Base-by-base conservation (phyloP, 2,797 vertebrate species). In the Macropodus opercularis region DNA sequence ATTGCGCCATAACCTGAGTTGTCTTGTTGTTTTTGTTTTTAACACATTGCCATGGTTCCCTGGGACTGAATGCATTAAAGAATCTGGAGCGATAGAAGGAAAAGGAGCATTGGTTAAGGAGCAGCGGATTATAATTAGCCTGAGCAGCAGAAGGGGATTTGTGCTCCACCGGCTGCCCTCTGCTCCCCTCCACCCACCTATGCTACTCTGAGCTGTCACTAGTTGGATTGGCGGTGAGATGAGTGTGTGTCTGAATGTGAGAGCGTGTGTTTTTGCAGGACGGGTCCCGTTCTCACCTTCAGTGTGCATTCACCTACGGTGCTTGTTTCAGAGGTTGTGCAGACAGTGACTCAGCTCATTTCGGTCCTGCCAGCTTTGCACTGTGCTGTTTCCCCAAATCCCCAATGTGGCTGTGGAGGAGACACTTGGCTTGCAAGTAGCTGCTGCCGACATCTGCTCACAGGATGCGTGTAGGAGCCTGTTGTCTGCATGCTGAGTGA, bases 71-170 rank as follows among this genome's bases (percentile, higher is more conserved):
- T 53, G 57, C 29, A 56, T 59, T 31, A 17, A 61, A 44, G 47
- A 64, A 62, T 29, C 42, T 22, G 1, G 11, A 41, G 49, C 60
- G 55, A 64, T 24, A 46, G 42, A 59, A 68, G 72, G 75, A 84
- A 78, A 79, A 73, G 63, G 64, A 79, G 81, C 86, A 90, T 90
- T 90, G 90, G 85, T 81, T 60, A 15, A 74, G 76, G 72, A 79
- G 69, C 72, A 63, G 70, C 63, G 73, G 80, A 85, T 77, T 90
- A 91, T 87, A 90, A 90, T 91, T 90, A 91, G 87, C 87, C 77
- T 9, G 47, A 77, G 85, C 81, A 85, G 85, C 90, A 91, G 89
- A 91, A 90, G 90, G 89, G 85, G 89, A 91, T 91, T 91, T 91
- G 86, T 76, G 77, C 79, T 79, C 22, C 52, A 72, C 76, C 82